Percentiles rank a stretch among this genome's conserved stretches.
These are phyloP conservation scores for Cygnus atratus DNA, from an alignment of 2,113 vertebrate genomes.

Conservation along the genomic window DNA sequence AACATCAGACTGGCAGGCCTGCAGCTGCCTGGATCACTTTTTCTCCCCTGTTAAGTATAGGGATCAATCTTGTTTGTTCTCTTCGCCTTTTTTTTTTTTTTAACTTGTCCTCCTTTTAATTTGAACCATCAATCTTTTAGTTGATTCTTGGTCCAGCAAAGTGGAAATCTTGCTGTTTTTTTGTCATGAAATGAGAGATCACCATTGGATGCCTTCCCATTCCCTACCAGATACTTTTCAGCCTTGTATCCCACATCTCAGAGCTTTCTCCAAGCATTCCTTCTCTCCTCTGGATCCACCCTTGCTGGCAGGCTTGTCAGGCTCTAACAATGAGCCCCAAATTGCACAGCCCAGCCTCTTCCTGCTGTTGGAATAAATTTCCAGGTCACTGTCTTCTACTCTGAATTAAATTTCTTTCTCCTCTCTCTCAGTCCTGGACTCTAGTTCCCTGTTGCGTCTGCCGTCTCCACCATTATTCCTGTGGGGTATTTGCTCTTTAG, in stretches of 20 bases:
- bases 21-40: neutral
- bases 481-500: neutral
- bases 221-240: neutral
- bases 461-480: neutral
- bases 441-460: neutral
- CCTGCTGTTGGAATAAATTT: slow-evolving; percentile 52
- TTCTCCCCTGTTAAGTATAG: neutral
- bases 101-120: neutral
- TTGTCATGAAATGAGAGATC: neutral
- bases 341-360: slow-evolving; percentile 32
- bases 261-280: slow-evolving; percentile 23
- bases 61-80: neutral
- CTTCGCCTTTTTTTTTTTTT: neutral
- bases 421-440: neutral
- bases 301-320: slow-evolving; percentile 32
- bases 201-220: neutral
- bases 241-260: neutral
- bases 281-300: slow-evolving; percentile 34
- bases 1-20: neutral
- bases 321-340: neutral
- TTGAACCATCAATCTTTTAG: neutral
- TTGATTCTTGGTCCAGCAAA: neutral
- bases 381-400: slow-evolving; percentile 23
- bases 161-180: neutral
- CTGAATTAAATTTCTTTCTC: neutral